Conservation (phyloP, 1,140 invertebrate genomes). For the Lordiphosa mommai region DNA sequence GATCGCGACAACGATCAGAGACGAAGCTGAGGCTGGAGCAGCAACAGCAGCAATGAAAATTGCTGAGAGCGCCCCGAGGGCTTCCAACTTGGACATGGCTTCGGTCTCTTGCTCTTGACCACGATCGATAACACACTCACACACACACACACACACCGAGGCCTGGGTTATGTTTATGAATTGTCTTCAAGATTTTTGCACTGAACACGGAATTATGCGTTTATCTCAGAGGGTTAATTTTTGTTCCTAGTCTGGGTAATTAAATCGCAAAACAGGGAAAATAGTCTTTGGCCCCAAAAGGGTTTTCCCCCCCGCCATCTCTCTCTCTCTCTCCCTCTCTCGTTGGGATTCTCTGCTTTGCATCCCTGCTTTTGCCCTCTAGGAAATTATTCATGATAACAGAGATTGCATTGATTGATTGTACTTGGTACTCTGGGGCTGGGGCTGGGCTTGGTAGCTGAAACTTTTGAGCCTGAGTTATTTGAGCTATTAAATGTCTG, state of each 20-base stretch:
- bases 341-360: neutral
- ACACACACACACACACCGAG: constrained; percentile 10
- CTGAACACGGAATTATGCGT: constrained; percentile 53
- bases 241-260: constrained; percentile 62
- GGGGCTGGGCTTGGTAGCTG: constrained; percentile 14
- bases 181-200: constrained; percentile 60
- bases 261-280: constrained; percentile 63
- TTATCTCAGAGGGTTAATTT: constrained; percentile 70
- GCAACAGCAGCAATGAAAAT: constrained; percentile 64
- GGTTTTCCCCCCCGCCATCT: constrained; percentile 14
- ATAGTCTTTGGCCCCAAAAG: constrained; percentile 41
- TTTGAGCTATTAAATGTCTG: constrained; percentile 69
- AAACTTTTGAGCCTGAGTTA: constrained; percentile 49
- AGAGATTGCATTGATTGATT: constrained; percentile 76
- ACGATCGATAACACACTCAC: constrained; percentile 66
- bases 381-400: constrained; percentile 76
- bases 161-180: constrained; percentile 62
- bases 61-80: constrained; percentile 77
- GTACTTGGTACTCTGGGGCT: constrained; percentile 45
- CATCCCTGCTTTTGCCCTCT: constrained; percentile 58
- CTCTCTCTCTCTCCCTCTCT: constrained; percentile 7
- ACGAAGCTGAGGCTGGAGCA: constrained; percentile 13
- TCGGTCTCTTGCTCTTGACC: constrained; percentile 60
- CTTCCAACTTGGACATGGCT: constrained; percentile 59
- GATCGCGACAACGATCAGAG: constrained; percentile 67